A percentile compares a stretch with the other conserved stretches of the same genome.
phyloP scores from a whole-genome alignment of 2,797 vertebrate genomes.

The Sebastes iracundus region DNA sequence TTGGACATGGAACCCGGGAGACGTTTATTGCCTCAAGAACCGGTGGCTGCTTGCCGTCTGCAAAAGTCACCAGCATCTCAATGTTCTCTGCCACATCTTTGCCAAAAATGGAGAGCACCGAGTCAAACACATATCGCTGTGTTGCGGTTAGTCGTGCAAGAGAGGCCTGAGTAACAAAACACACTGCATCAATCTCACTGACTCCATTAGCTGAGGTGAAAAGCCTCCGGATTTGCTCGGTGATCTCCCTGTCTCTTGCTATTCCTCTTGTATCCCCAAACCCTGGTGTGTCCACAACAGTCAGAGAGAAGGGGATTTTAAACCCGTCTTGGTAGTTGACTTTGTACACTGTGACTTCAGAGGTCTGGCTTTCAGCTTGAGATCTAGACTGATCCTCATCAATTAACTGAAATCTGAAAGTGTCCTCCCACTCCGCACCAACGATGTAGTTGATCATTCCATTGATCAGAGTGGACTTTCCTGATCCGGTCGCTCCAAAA shows the following conservation, averaged over 20 bases:
- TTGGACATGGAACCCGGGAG: slow-evolving; percentile 46
- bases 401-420: slow-evolving; percentile 48
- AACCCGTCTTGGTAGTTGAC: slow-evolving; percentile 43
- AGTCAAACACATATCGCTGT: slow-evolving; percentile 37
- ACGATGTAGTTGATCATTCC: slow-evolving; percentile 66
- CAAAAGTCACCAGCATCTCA: slow-evolving; percentile 53
- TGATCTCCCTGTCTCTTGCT: neutral
- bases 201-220: slow-evolving; percentile 34
- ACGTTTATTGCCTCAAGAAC: slow-evolving; percentile 52
- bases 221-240: slow-evolving; percentile 23
- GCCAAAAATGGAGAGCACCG: slow-evolving; percentile 35
- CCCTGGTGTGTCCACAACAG: slow-evolving; percentile 37
- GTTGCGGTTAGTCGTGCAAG: slow-evolving; percentile 24
- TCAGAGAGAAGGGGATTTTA: slow-evolving; percentile 44
- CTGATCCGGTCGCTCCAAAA: slow-evolving; percentile 49
- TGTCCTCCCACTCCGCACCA: slow-evolving; percentile 54
- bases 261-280: slow-evolving; percentile 11
- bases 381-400: slow-evolving; percentile 35
- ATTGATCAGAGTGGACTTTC: slow-evolving; percentile 51
- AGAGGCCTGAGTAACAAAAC: slow-evolving; percentile 26
- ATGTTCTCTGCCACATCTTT: slow-evolving; percentile 65
- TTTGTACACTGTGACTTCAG: slow-evolving; percentile 56
- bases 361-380: slow-evolving; percentile 55
- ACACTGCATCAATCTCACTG: slow-evolving; percentile 38
- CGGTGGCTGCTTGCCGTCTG: slow-evolving; percentile 48